Evolutionary conservation across 2,797 vertebrate species (phyloP), one percentile per base, ranked within the genome.

Genomic region (Anguilla marmorata): DNA sequence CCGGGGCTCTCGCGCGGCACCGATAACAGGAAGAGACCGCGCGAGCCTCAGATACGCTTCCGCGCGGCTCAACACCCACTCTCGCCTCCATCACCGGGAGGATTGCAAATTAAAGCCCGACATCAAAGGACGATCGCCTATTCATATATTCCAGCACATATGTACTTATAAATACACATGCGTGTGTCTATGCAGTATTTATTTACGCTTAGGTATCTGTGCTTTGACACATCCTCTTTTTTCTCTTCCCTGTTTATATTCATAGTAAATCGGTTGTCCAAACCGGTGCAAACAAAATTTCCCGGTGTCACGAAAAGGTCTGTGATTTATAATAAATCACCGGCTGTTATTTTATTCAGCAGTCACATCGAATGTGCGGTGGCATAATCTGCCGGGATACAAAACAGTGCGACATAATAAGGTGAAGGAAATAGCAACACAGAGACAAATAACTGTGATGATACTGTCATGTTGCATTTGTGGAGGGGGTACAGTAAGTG

Each of bases 241-340:
- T n/a, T 27, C 6, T 24, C 16, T 24, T 63, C 19, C 8, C 66
- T 80, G 33, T 41, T 41, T 80, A 41, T 41, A 80, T 80, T 80
- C 37, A 45, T 4, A 45, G 76, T 45, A 21, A 45, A 45, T 80
- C 37, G 37, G 76, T 80, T 45, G 76, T 80, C 76, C 33, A 45
- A 80, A 80, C 76, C 76, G 33, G 76, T 1, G 76, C 37, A 80
- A 41, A 80, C 33, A 37, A 45, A 41, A 80, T 41, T 45, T 45
- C 76, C 76, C 30, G 1, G 37, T 80, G 76, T 80, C 76, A 80
- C 33, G 14, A 80, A 37, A 24, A 41, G 76, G 37, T 37, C 72
- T 45, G 37, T 80, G 76, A 80, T 80, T 80, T 45, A 41, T 41
- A 80, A 16, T 80, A 80, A 19, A 80, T 41, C 37, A 45, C 76